These are phyloP conservation scores for Psilanteris sp. DNA, from an alignment of 1,140 invertebrate species.

Conservation along the genomic window DNA sequence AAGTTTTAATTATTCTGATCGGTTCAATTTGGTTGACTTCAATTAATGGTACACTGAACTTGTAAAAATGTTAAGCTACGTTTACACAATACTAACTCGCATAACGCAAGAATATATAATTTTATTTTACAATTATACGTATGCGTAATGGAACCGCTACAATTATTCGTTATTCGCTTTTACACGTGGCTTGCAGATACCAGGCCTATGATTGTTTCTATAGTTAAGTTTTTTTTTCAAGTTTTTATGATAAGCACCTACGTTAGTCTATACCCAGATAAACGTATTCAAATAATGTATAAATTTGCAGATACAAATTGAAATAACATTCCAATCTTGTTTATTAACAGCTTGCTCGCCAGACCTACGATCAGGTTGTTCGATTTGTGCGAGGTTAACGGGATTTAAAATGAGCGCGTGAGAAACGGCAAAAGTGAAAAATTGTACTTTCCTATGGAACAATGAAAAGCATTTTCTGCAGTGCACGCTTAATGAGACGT, in stretches of 20 bases:
- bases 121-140: too few relatives aligned
- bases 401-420: conserved; percentile 24
- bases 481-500: conserved; percentile 7
- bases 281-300: background rate
- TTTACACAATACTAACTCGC: too few relatives aligned
- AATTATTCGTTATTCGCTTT: too few relatives aligned
- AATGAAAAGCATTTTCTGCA: conserved; percentile 13
- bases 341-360: conserved; percentile 1
- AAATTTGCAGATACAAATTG: conserved; percentile 15
- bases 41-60: too few relatives aligned
- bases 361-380: background rate
- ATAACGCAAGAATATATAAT: too few relatives aligned
- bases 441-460: conserved; percentile 14
- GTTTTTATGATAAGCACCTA: background rate
- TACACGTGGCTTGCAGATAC: too few relatives aligned
- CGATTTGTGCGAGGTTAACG: conserved; percentile 13
- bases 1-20: too few relatives aligned
- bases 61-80: too few relatives aligned
- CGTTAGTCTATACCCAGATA: background rate
- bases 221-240: background rate
- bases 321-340: conserved; percentile 7
- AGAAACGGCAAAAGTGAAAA: conserved; percentile 32
- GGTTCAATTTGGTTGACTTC: too few relatives aligned
- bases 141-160: too few relatives aligned
- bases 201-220: too few relatives aligned